These are phyloP conservation scores for Trachelus iudaicus DNA, from an alignment of 2,888 invertebrate species.

Conservation along the genomic window DNA sequence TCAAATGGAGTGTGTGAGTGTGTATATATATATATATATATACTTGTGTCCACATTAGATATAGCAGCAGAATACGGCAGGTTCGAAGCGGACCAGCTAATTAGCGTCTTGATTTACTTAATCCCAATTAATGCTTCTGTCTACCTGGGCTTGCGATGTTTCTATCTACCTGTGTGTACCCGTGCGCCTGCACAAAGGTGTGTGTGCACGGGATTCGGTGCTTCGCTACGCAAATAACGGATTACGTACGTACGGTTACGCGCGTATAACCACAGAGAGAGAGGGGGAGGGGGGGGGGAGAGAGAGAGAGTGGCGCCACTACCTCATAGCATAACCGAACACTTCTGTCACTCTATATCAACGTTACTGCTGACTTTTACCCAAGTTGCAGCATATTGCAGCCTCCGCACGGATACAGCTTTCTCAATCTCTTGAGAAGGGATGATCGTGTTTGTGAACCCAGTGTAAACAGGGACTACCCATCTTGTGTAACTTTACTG, in stretches of 20 bases:
- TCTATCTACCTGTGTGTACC: slow-evolving; percentile 34
- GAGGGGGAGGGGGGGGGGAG: too few species aligned
- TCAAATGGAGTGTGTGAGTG: too few species aligned
- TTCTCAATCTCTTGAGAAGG: neutral
- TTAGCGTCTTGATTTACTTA: slow-evolving; percentile 67
- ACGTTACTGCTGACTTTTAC: neutral
- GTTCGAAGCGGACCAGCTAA: slow-evolving; percentile 56
- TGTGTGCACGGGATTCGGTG: slow-evolving; percentile 41
- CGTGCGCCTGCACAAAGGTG: slow-evolving; percentile 32
- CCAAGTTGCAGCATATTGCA: neutral
- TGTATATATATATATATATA: neutral
- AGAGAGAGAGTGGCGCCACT: neutral
- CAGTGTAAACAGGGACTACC: neutral
- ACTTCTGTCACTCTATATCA: neutral
- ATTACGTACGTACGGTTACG: slow-evolving; percentile 60
- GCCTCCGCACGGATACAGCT: neutral
- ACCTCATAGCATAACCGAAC: neutral
- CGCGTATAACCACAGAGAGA: slow-evolving; percentile 18
- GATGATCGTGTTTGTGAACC: neutral
- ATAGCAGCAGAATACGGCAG: neutral
- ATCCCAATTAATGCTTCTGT: slow-evolving; percentile 64
- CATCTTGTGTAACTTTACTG: neutral
- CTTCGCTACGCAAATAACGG: slow-evolving; percentile 58
- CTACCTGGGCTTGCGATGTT: slow-evolving; percentile 25
- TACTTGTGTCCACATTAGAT: neutral